phyloP scores from a whole-genome alignment of 2,113 vertebrate species.

The Phyllostomus hastatus region DNA sequence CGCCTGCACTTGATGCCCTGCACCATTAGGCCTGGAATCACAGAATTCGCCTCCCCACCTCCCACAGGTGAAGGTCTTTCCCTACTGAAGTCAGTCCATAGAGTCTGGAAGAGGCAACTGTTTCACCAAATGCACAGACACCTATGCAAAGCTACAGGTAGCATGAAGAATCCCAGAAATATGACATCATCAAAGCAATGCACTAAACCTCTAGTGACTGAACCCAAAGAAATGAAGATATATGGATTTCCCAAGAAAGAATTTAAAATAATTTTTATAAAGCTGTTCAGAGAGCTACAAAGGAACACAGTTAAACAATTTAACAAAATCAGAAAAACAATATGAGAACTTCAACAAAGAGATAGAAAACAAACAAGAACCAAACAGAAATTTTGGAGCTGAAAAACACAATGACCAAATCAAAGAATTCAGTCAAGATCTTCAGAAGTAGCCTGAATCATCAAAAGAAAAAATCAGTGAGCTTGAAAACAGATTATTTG shows the following conservation, averaged over 20 bases:
- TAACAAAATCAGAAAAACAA: background rate
- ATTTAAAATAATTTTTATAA: background rate
- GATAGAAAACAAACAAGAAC: background rate
- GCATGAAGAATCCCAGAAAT: background rate
- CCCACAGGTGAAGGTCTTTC: background rate
- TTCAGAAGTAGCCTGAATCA: background rate
- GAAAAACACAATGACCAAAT: background rate
- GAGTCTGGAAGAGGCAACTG: background rate
- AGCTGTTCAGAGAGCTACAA: background rate
- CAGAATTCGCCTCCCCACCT: background rate
- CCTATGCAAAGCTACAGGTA: background rate
- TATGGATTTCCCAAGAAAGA: background rate
- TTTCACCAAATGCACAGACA: background rate
- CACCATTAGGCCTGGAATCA: background rate
- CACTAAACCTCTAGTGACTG: background rate
- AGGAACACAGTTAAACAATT: background rate
- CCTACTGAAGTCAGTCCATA: background rate
- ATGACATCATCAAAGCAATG: background rate
- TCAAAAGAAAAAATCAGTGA: background rate
- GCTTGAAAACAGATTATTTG: background rate
- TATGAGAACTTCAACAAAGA: background rate
- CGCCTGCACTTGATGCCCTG: background rate
- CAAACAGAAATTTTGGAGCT: background rate
- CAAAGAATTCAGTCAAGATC: background rate
- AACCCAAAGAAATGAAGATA: background rate